Conservation (phyloP, 2,113 vertebrate genomes). For the Corynorhinus townsendii region DNA sequence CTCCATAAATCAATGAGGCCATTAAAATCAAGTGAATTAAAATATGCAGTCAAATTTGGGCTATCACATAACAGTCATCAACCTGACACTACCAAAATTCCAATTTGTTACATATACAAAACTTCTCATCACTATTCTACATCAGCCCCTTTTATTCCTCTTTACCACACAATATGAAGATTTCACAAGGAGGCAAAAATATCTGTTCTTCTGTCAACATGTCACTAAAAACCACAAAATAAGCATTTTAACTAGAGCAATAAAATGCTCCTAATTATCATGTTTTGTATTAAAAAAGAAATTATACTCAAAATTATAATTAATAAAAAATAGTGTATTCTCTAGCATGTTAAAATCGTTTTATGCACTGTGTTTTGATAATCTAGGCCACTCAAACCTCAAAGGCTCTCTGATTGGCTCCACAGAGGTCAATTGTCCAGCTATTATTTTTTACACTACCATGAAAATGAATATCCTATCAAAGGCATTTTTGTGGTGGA, state of each 20-base stretch:
- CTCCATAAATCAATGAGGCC: not conserved
- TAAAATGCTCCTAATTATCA: not conserved
- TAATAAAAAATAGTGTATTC: not conserved
- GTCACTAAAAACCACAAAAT: not conserved
- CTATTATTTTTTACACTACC: constrained; percentile 60
- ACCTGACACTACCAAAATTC: not conserved
- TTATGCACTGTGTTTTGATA: not conserved
- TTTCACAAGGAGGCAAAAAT: not conserved
- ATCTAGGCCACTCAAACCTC: constrained; percentile 35
- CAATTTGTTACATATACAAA: not conserved
- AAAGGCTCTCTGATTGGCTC: constrained; percentile 64
- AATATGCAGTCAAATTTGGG: not conserved
- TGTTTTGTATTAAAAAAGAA: not conserved
- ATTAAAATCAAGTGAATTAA: constrained; percentile 21
- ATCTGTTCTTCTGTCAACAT: not conserved
- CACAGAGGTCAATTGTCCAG: constrained; percentile 55
- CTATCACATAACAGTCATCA: not conserved
- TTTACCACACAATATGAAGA: not conserved
- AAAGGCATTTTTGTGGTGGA: constrained; percentile 32
- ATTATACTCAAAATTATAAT: not conserved
- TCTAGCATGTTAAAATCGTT: not conserved
- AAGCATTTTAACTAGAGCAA: not conserved
- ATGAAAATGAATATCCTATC: constrained; percentile 55
- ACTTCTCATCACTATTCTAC: not conserved
- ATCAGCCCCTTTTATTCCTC: not conserved